Conservation (phyloP, 1,140 invertebrate species). For the Aphaenogaster floridana region DNA sequence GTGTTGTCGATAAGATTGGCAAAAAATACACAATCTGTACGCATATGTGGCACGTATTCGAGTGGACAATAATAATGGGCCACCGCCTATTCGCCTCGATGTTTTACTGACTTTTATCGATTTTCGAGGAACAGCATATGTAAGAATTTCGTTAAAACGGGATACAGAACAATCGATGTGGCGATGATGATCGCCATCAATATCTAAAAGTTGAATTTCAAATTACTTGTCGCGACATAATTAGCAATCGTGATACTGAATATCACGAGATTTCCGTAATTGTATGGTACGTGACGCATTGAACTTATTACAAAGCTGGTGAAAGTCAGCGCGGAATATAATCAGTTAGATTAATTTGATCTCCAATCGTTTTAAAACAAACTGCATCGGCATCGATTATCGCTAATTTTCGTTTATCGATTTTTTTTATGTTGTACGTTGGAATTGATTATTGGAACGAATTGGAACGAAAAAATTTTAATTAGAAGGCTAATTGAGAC, state of each 20-base stretch:
- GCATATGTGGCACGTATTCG: neutral
- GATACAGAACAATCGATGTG: constrained; percentile 1
- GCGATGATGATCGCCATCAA: neutral
- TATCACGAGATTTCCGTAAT: neutral
- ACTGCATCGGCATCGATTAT: neutral
- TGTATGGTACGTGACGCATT: neutral
- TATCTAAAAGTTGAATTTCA: constrained; percentile 24
- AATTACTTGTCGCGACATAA: neutral
- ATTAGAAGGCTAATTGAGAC: neutral
- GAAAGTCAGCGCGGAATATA: neutral
- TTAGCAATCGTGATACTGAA: neutral
- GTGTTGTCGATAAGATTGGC: constrained; percentile 7
- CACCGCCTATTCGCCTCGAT: neutral
- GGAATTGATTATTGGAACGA: neutral
- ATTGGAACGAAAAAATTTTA: neutral
- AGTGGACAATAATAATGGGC: constrained; percentile 23
- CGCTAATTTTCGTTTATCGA: neutral
- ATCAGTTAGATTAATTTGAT: constrained; percentile 4
- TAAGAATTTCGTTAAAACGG: neutral
- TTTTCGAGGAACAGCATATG: neutral
- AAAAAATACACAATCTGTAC: neutral
- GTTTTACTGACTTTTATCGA: constrained; percentile 38
- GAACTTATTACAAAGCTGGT: neutral
- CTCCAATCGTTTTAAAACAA: neutral
- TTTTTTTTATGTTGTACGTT: neutral